phyloP scores from a whole-genome alignment of 1,140 invertebrate genomes.

The Drosophila triauraria region DNA sequence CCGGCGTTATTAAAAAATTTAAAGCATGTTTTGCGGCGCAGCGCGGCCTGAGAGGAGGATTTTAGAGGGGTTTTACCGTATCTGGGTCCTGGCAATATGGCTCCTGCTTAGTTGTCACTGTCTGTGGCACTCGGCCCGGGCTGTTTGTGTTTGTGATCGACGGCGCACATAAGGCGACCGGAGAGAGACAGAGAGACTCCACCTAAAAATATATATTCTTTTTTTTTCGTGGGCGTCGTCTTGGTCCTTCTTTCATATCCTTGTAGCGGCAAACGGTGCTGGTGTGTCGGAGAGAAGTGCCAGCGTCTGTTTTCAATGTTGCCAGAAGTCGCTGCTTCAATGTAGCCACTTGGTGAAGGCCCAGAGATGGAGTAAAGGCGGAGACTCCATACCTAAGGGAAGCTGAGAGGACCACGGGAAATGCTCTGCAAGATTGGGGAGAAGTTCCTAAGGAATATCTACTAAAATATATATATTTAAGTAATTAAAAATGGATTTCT shows the following conservation, averaged over 20 bases:
- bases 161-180: slow-evolving; percentile 66
- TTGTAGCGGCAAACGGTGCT: slow-evolving; percentile 67
- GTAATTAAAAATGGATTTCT: no score
- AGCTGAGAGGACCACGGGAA: neutral
- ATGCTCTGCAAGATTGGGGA: slow-evolving; percentile 21
- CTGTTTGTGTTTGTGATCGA: slow-evolving; percentile 75
- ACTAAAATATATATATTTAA: neutral
- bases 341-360: slow-evolving; percentile 68
- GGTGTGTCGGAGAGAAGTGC: slow-evolving; percentile 72
- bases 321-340: slow-evolving; percentile 76
- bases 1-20: slow-evolving; percentile 84
- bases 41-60: slow-evolving; percentile 5
- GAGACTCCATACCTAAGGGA: slow-evolving; percentile 4
- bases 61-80: neutral
- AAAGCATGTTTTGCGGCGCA: slow-evolving; percentile 83
- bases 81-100: slow-evolving; percentile 55
- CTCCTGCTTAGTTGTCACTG: slow-evolving; percentile 75
- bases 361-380: slow-evolving; percentile 26
- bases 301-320: slow-evolving; percentile 83
- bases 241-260: slow-evolving; percentile 63
- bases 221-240: slow-evolving; percentile 37
- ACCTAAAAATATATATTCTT: slow-evolving; percentile 19
- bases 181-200: neutral
- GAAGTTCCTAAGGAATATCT: neutral
- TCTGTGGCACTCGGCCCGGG: slow-evolving; percentile 49